Evolutionary conservation across 1,140 invertebrate genomes (phyloP), one percentile per base, ranked within the genome.

Genomic region (Aphaenogaster floridana): DNA sequence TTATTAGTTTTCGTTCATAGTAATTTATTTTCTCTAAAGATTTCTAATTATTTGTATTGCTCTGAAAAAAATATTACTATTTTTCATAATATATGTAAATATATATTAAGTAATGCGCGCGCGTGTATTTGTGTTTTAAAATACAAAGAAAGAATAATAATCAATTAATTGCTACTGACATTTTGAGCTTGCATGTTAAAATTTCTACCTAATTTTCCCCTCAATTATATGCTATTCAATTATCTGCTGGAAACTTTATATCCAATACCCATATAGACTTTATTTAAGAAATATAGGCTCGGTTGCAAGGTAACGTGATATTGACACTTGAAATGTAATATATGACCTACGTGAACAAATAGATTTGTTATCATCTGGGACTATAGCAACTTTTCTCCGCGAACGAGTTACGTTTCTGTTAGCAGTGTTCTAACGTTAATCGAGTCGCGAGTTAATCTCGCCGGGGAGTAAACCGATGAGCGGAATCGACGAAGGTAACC

Each of bases 371-470:
- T 63, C 50, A 57, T 42, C 9, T 36, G 28, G 9, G 36, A 71
- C 0, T 15, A 1, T 39, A 52, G 28, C 64, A 74, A 57, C 57
- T 69, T 28, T 28, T 48, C 9, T 9, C 21, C n/a, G 15, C n/a
- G 9, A 17, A 45, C 13, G 28, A 89, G n/a, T 42, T 83, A 48
- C 15, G 28, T 76, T 76, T 81, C 69, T 39, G 57, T 69, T 52
- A 50, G 9, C 45, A 17, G 6, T 74, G 59, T 68, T 71, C 28
- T 45, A 36, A 72, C 52, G 34, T 78, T 88, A 78, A 89, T 88
- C 57, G 71, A 89, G 78, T 77, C 39, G 11, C 36, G 17, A 39
- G 57, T 64, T 88, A 88, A 89, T 89, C 71, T 72, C 6, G 6
- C 63, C 15, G 4, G 64, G 50, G 36, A 88, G 45, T 48, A 57